Evolutionary conservation across 2,113 vertebrate genomes (phyloP).

Genomic region (Cranoglanis bouderius): DNA sequence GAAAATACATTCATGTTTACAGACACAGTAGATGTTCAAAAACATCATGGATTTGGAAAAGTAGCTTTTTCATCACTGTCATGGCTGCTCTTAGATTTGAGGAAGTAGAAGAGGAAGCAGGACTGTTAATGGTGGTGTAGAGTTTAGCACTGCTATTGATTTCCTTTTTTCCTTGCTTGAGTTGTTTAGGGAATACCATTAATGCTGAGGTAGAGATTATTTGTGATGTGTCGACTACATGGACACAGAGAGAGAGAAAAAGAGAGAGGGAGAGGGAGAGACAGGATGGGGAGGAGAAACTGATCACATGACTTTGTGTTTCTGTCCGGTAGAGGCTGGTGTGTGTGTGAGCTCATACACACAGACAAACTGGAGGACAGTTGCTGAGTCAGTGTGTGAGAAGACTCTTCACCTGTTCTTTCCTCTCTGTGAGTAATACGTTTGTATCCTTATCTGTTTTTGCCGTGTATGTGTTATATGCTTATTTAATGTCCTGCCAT

Average conservation of each 20-base stretch:
- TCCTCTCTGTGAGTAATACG: slow-evolving; percentile 24
- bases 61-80: not conserved
- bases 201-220: slow-evolving; percentile 12
- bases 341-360: not conserved
- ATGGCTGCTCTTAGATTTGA: not conserved
- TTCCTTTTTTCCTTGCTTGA: slow-evolving; percentile 2
- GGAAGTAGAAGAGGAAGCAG: not conserved
- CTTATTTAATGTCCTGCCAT: not conserved
- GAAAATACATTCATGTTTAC: not conserved
- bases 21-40: not conserved
- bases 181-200: not conserved
- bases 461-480: not conserved
- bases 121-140: not conserved
- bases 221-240: not conserved
- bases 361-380: not conserved
- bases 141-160: not conserved
- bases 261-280: not conserved
- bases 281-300: not conserved
- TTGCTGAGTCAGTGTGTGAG: slow-evolving; percentile 21
- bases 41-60: not conserved
- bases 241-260: too few relatives aligned
- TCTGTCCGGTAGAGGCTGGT: not conserved
- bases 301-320: not conserved
- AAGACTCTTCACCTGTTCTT: not conserved
- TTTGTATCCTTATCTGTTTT: not conserved